Evolutionary conservation across 2,888 invertebrate species (phyloP).

Genomic region (Eristalinus sepulchralis): DNA sequence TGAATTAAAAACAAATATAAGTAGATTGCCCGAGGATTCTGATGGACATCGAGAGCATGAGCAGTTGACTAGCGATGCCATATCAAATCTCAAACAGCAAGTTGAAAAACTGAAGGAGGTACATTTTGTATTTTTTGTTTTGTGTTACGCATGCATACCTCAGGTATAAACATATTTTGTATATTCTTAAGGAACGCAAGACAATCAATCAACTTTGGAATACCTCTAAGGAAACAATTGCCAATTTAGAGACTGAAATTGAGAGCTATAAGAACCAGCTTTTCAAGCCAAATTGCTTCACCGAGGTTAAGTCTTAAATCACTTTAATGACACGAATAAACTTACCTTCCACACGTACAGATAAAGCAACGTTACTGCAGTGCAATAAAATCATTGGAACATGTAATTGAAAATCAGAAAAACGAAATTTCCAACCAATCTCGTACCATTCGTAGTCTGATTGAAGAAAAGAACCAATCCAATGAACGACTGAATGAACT

Average conservation of each 20-base stretch:
- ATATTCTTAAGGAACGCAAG: slow-evolving; percentile 83
- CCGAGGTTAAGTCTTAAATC: slow-evolving; percentile 70
- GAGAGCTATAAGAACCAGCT: slow-evolving; percentile 81
- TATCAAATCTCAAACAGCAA: slow-evolving; percentile 79
- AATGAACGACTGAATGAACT: slow-evolving; percentile 73
- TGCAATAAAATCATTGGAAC: slow-evolving; percentile 83
- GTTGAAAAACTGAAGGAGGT: slow-evolving; percentile 78
- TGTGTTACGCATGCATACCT: too few relatives aligned
- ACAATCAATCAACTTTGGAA: slow-evolving; percentile 86
- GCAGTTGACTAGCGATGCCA: slow-evolving; percentile 76
- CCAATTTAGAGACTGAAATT: slow-evolving; percentile 86
- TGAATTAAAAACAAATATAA: slow-evolving; percentile 74
- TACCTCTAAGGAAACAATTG: slow-evolving; percentile 85
- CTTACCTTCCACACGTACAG: slow-evolving; percentile 72
- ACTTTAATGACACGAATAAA: neutral
- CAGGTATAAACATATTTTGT: too few relatives aligned
- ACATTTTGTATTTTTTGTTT: slow-evolving; percentile 45
- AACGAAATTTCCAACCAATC: slow-evolving; percentile 73
- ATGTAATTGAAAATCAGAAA: slow-evolving; percentile 78
- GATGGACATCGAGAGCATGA: slow-evolving; percentile 72
- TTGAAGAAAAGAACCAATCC: slow-evolving; percentile 73
- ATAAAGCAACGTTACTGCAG: slow-evolving; percentile 82
- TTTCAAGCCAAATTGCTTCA: slow-evolving; percentile 69
- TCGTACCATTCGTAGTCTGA: slow-evolving; percentile 72
- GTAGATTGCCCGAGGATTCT: slow-evolving; percentile 64